Conservation (phyloP, 2,797 vertebrate genomes). For the Anolis apletophallus region DNA sequence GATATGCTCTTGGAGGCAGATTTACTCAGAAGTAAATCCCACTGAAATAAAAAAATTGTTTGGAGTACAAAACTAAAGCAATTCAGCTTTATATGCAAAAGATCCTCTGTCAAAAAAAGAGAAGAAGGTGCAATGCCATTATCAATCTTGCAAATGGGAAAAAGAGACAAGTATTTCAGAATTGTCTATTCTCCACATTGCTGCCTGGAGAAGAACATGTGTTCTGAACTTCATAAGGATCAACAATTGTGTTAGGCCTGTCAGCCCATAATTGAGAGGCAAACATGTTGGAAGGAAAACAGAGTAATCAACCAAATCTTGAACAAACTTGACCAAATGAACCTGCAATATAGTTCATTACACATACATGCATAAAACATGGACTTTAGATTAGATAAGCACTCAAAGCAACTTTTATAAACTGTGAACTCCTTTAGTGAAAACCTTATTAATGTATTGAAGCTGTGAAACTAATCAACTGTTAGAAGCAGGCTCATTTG, state of each 20-base stretch:
- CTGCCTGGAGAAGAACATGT: conserved; percentile 31
- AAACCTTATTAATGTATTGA: conserved; percentile 54
- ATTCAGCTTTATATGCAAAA: too few species aligned
- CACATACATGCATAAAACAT: background rate
- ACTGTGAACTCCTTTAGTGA: conserved; percentile 53
- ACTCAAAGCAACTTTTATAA: conserved; percentile 37
- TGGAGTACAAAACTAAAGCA: too few species aligned
- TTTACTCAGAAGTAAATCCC: too few species aligned
- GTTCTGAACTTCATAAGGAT: conserved; percentile 35
- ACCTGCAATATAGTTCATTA: conserved; percentile 15
- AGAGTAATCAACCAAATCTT: conserved; percentile 28
- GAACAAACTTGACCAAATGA: conserved; percentile 48
- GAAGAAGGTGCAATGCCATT: background rate
- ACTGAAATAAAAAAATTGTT: too few species aligned
- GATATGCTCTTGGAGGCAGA: too few species aligned
- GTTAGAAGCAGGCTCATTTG: conserved; percentile 20
- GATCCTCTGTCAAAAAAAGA: background rate
- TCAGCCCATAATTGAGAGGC: conserved; percentile 34
- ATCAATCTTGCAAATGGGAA: background rate
- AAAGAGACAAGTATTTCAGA: conserved; percentile 32
- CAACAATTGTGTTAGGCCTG: conserved; percentile 46
- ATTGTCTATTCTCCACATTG: conserved; percentile 28
- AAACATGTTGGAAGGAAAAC: conserved; percentile 50
- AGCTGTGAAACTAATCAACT: conserved; percentile 52
- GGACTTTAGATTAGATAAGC: conserved; percentile 52